These are phyloP conservation scores for Penaeus chinensis DNA, from an alignment of 1,140 invertebrate genomes.

Conservation along the genomic window DNA sequence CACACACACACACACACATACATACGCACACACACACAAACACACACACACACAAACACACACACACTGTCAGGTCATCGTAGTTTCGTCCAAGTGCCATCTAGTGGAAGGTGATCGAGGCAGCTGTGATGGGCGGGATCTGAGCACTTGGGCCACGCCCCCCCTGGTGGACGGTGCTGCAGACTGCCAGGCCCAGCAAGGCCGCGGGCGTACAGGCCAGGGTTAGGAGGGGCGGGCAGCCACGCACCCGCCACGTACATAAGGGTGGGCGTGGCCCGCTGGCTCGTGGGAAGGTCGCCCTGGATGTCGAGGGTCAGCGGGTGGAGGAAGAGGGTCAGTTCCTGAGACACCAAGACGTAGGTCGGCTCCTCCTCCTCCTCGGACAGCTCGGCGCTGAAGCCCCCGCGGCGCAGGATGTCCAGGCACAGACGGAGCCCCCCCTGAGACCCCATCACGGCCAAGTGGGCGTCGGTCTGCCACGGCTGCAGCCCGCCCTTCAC, in stretches of 20 bases:
- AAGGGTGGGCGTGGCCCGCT: slow-evolving; percentile 63
- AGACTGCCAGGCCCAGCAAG: slow-evolving; percentile 65
- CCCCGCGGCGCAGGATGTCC: slow-evolving; percentile 43
- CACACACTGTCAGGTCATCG: neutral
- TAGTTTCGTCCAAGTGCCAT: slow-evolving; percentile 62
- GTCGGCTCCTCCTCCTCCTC: neutral
- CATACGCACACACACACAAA: too few relatives aligned
- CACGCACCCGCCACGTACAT: slow-evolving; percentile 64
- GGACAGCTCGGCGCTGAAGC: slow-evolving; percentile 50
- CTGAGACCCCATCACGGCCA: slow-evolving; percentile 28
- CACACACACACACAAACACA: too few relatives aligned
- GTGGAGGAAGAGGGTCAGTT: slow-evolving; percentile 3
- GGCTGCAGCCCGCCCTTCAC: slow-evolving; percentile 66
- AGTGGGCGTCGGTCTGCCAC: slow-evolving; percentile 66
- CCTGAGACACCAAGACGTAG: neutral
- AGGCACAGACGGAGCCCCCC: neutral
- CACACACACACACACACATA: too few relatives aligned
- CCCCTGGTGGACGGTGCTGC: slow-evolving; percentile 62
- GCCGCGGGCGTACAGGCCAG: slow-evolving; percentile 66
- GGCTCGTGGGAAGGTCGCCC: slow-evolving; percentile 40
- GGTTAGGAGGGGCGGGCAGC: slow-evolving; percentile 65
- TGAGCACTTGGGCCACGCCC: slow-evolving; percentile 60
- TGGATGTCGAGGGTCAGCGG: slow-evolving; percentile 33
- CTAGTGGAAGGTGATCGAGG: slow-evolving; percentile 65
- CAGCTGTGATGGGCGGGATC: slow-evolving; percentile 64